Conservation (phyloP, 2,797 vertebrate genomes). For the Meda fulgida region DNA sequence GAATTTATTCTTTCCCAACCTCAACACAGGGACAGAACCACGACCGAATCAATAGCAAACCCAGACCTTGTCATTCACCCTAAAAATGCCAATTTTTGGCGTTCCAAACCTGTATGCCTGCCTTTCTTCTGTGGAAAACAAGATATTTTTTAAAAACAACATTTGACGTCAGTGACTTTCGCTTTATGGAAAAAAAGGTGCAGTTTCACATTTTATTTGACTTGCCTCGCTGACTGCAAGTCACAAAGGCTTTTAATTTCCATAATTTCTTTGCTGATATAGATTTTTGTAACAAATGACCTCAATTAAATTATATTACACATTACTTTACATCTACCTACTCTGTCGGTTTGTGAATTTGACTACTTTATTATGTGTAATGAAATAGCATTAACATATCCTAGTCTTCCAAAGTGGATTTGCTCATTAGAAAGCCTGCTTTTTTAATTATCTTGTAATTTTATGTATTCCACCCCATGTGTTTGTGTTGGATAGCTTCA, state of each 20-base stretch:
- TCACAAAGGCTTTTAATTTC: neutral
- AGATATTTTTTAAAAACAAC: neutral
- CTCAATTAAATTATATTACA: neutral
- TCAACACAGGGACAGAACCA: neutral
- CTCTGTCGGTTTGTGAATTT: conserved; percentile 38
- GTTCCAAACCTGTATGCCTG: neutral
- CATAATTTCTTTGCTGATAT: neutral
- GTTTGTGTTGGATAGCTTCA: neutral
- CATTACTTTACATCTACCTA: conserved; percentile 12
- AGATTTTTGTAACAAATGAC: neutral
- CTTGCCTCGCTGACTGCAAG: no score
- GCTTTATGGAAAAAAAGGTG: neutral
- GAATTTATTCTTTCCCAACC: neutral
- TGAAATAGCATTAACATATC: conserved; percentile 55
- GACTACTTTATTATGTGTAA: conserved; percentile 40
- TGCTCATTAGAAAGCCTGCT: conserved; percentile 20
- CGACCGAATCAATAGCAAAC: neutral
- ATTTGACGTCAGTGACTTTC: neutral
- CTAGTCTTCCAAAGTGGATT: conserved; percentile 62
- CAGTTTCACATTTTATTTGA: neutral
- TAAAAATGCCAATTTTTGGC: neutral
- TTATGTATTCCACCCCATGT: neutral
- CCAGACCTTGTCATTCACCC: neutral
- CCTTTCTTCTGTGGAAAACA: neutral
- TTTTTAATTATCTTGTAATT: neutral